Base-by-base conservation (phyloP, 2,888 invertebrate species). In the Lingula anatina region DNA sequence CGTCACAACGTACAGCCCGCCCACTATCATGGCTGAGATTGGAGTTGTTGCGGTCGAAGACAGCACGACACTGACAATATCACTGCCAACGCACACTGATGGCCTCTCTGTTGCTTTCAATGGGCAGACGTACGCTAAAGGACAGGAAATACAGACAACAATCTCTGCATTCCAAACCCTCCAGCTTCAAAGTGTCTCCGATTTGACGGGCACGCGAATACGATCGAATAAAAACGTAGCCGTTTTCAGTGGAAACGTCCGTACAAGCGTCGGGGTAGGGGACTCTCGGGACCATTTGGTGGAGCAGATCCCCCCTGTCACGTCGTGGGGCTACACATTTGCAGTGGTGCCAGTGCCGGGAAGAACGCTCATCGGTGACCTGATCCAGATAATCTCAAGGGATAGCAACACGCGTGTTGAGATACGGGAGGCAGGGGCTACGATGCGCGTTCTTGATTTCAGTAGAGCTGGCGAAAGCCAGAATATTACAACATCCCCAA, bases 231-330 rank as follows among this genome's bases (percentile, higher is more conserved):
- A n/a, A n/a, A n/a, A n/a, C n/a, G n/a, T 60, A 23, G 50, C 56
- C 15, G 57, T 60, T 23, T 44, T 60, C n/a, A 39, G 51, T 15
- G 60, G 60, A 1, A 43, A 53, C 7, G 44, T 47, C 23, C 50
- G 56, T 52, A 53, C 55, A 9, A 46, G 52, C 9, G 51, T 60
- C 5, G 53, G 52, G 3, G n/a, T n/a, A n/a, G 21, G 23, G n/a
- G 37, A 23, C 9, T n/a, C n/a, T n/a, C 55, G 59, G 3, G 60
- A 60, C 46, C 59, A 60, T 39, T 37, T 60, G 42, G 49, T 57
- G 28, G 59, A 58, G 38, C 49, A 55, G 47, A 18, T 60, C 24
- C 53, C 51, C 1, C 59, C 60, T 3, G 31, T 46, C 2, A 40
- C 44, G 18, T 50, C 53, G 24, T 60, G 60, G 60, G 57, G 59